Base-by-base conservation (phyloP, 2,113 vertebrate species). In the Pao palembangensis region DNA sequence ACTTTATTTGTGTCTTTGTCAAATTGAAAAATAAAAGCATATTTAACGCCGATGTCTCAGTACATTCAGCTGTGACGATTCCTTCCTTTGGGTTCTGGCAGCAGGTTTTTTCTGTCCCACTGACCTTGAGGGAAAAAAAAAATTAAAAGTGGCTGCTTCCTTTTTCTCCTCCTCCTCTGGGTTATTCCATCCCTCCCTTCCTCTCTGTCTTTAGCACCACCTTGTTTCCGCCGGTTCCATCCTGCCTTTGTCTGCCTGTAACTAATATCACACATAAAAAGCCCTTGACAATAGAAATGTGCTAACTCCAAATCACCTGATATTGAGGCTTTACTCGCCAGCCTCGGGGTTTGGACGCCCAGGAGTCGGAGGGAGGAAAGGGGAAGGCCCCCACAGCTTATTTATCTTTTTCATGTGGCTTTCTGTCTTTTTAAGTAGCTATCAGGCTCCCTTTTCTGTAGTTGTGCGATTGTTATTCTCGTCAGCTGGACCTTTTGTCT, bases 251-350 rank as follows among this genome's bases (percentile, higher is more conserved):
- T 91, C 81, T 73, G 66, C 17, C 61, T 86, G 85, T 87, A 88
- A 88, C 82, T 79, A 82, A 88, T 88, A 90, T 84, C 76, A 84
- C 76, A 88, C 75, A 85, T 85, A 83, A 90, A 56, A 87, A 83
- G 56, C 58, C 14, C 14, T 8, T 28, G 61, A 85, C 81, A 87
- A 89, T 75, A 69, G 73, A 19, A 76, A 69, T 53, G 57, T 84
- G 73, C 82, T 79, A 82, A 78, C 71, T 80, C 59, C 58, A 63
- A 75, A 80, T 75, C 61, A 75, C 84, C 81, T 73, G 77, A 89
- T 76, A 88, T 78, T 47, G 18, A 74, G 68, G 69, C 67, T 78
- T 81, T 77, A 61, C 81, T 70, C 53, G 46, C 56, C 71, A 72
- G 75, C 83, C 76, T 68, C 43, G 16, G 78, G 78, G 44, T 47